Evolutionary conservation across 2,113 vertebrate species (phyloP), one percentile per base, ranked within the genome.

Genomic region (Neolamprologus fasciatus): DNA sequence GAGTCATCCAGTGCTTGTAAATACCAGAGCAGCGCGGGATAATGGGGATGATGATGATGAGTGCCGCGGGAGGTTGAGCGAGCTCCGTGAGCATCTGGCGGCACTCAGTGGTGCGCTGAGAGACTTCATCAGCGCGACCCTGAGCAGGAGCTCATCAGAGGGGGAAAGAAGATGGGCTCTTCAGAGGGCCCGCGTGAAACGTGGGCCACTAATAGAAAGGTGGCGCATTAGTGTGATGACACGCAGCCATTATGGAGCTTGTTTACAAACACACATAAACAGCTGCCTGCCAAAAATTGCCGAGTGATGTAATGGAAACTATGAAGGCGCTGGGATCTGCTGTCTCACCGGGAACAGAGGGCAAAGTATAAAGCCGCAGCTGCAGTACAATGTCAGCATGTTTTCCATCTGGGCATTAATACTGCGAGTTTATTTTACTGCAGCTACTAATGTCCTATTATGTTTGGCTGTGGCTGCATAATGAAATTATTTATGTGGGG

Each of bases 261-360:
- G 88, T 94, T 93, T 93, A 93, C 91, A 50, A 89, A 92, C 90
- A 93, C 80, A 68, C 86, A 86, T 86, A 89, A 92, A 91, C 87
- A 90, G 50, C 88, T 89, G 54, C 58, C 88, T 93, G 92, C 84
- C 87, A 93, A 89, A 71, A 71, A 87, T 55, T 81, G 54, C 83
- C 3, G 42, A 80, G 81, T 95, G 92, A 95, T 90, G 93, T 92
- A 90, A 95, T 93, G 95, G 95, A 95, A 94, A 95, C 82, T 92
- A 66, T 93, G 90, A 91, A 91, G 57, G 55, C 33, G n/a, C 86
- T 80, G 63, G 81, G 89, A 81, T 58, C 47, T 89, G 88, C 85
- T 78, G 84, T 90, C 89, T 94, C 87, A 91, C 82, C 82, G 86
- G 86, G 87, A 91, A 80, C 61, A 86, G 47, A 91, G 84, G 82